Base-by-base conservation (phyloP, 2,888 invertebrate species). In the Perizoma flavofasciatum region DNA sequence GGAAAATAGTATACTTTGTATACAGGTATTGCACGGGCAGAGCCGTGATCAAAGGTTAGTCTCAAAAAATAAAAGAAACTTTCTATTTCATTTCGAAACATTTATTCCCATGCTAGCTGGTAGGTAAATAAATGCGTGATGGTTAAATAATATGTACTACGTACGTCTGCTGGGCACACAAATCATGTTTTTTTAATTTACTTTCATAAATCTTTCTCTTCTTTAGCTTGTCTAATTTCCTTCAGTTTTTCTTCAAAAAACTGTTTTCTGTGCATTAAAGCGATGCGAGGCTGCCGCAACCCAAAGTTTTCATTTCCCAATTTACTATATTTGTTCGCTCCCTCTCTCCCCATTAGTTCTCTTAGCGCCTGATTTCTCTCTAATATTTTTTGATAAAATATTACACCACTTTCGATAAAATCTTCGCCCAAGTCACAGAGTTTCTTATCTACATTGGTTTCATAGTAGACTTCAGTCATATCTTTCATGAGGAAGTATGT, bases 341-440 rank as follows among this genome's bases (percentile, higher is more conserved):
- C 96, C 49, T 93, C 86, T 22, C 81, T 78, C 0, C 95, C 96
- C 86, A 96, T 87, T 7, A 97, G 79, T 60, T 90, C 86, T 69
- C 96, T 89, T 11, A 97, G 80, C 0, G 96, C 96, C 72, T 94
- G 93, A 82, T 97, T 97, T 78, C 96, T 94, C 70, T 94, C 88
- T 43, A 96, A 78, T 34, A 94, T 78, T 86, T 96, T 96, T 34
- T 94, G 93, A 78, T 97, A 97, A 86, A 94, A 97, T 79, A 95
- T 95, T 37, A 94, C 86, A 4, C 96, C 97, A 49, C 96, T 96
- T 76, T 95, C 92, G 7, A 95, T 85, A 79, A 95, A 96, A 46
- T 94, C 90, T 44, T 88, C 83, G 44, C 94, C 94, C 57, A 95
- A 78, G 37, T 92, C 80, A 65, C 93, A 93, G 22, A 97, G 85